Evolutionary conservation across 2,888 invertebrate genomes (phyloP).

Genomic region (Empis livida): DNA sequence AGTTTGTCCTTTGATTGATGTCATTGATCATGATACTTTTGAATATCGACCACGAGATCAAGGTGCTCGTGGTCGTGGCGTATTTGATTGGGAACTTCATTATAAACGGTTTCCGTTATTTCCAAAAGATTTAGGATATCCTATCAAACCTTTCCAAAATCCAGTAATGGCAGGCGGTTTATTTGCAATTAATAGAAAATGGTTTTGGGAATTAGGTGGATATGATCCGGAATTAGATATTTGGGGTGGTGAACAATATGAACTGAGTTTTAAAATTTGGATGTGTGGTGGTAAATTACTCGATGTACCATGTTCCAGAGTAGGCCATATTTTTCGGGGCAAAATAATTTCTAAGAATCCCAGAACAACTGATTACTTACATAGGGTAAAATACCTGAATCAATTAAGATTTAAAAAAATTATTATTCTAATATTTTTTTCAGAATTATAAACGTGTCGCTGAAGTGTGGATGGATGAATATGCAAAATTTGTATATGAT

Average conservation of each 20-base stretch:
- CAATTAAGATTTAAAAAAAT: no score
- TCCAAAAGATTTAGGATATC: slow-evolving; percentile 27
- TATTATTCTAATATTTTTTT: slow-evolving; percentile 42
- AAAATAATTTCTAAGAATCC: no score
- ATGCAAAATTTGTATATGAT: slow-evolving; percentile 72
- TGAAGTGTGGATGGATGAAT: slow-evolving; percentile 97
- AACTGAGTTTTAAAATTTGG: slow-evolving; percentile 95
- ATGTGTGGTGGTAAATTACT: slow-evolving; percentile 90
- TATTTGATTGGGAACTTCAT: slow-evolving; percentile 96
- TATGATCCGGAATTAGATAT: slow-evolving; percentile 89
- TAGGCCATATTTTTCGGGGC: slow-evolving; percentile 40
- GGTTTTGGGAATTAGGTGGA: slow-evolving; percentile 95
- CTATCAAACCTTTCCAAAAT: slow-evolving; percentile 44
- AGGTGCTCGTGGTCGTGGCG: slow-evolving; percentile 68
- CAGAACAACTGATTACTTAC: no score
- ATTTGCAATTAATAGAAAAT: slow-evolving; percentile 83
- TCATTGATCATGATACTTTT: slow-evolving; percentile 83
- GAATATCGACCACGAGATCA: slow-evolving; percentile 90
- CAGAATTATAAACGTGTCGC: slow-evolving; percentile 88
- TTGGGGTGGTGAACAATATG: slow-evolving; percentile 98
- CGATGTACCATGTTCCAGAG: slow-evolving; percentile 86
- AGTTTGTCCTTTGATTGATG: slow-evolving; percentile 94
- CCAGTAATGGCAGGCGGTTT: slow-evolving; percentile 97
- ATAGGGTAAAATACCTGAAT: no score
- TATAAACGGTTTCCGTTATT: slow-evolving; percentile 82